Base-by-base conservation (phyloP, 2,113 vertebrate species). In the Caranx ignobilis region DNA sequence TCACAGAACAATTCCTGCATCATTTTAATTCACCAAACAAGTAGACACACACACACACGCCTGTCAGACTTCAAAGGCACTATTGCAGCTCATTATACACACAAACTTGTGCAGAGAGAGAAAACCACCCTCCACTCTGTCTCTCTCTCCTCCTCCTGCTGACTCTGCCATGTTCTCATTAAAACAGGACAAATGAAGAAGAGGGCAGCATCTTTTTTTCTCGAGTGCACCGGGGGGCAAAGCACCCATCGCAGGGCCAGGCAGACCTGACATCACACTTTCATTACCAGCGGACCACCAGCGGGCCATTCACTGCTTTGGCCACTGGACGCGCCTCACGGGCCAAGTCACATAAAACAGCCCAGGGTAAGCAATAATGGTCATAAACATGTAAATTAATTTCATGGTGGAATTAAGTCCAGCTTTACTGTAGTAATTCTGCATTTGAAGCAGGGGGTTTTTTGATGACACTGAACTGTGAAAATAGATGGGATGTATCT, bases 171-270 rank as follows among this genome's bases (percentile, higher is more conserved):
- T 72, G 71, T 41, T 82, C 71, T 77, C 72, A 86, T 83, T 88
- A 88, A 75, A 69, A 43, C 77, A 70, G 77, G 57, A 89, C 69
- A 84, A 77, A 82, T 65, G 68, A 77, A 71, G 80, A 83, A 45
- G 59, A 79, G 67, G 54, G n/a, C 56, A 52, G 73, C 41, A 76
- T 87, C 34, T 75, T 80, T 79, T 48, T 72, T 59, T 81, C 60
- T 61, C 9, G 54, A 76, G 52, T 3, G 19, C 55, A 77, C 63
- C 74, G 69, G 52, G 70, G 70, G 76, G 3, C 56, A 62, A 47
- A 2, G 31, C 65, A 66, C 39, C 59, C 64, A 19, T 64, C 69
- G 63, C 60, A 48, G 66, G 34, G 2, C 50, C 61, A 61, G 11
- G 37, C 45, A 18, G 45, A 19, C 9, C 76, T 61, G 56, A 61